Percentiles rank a stretch among this genome's conserved stretches.
Evolutionary conservation across 2,888 invertebrate species (phyloP).

Genomic region (Thymelicus acteon): DNA sequence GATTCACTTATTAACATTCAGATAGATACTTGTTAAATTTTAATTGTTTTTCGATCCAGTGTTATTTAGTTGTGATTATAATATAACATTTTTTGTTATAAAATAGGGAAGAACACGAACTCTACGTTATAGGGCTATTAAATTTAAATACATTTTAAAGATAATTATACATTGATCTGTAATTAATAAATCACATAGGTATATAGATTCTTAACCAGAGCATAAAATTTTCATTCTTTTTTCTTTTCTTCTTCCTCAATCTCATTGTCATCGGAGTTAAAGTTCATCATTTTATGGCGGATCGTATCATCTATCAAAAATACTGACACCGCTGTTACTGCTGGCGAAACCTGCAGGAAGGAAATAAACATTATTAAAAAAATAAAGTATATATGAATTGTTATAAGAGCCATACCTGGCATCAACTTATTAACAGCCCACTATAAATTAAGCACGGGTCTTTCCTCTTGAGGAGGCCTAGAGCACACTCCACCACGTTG

Average conservation of each 20-base stretch:
- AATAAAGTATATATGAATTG: conserved; percentile 11
- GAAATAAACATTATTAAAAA: conserved; percentile 12
- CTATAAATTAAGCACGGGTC: no score
- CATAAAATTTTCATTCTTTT: conserved; percentile 39
- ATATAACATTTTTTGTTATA: not conserved
- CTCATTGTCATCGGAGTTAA: conserved; percentile 26
- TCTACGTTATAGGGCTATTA: no score
- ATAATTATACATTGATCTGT: not conserved
- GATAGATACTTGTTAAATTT: no score
- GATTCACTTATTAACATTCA: no score
- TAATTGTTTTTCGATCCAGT: no score
- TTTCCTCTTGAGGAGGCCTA: no score
- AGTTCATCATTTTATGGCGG: conserved; percentile 53
- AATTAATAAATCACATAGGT: not conserved
- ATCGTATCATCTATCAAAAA: conserved; percentile 54
- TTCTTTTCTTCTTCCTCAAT: conserved; percentile 41
- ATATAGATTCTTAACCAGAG: not conserved
- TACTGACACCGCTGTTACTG: conserved; percentile 52
- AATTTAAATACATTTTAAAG: no score
- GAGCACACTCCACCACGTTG: no score
- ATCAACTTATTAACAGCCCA: no score
- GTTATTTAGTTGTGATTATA: no score
- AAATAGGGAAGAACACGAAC: not conserved
- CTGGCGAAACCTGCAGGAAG: conserved; percentile 58
- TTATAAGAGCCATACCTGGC: no score